phyloP scores from a whole-genome alignment of 2,797 vertebrate species.

The Silurus aristotelis region DNA sequence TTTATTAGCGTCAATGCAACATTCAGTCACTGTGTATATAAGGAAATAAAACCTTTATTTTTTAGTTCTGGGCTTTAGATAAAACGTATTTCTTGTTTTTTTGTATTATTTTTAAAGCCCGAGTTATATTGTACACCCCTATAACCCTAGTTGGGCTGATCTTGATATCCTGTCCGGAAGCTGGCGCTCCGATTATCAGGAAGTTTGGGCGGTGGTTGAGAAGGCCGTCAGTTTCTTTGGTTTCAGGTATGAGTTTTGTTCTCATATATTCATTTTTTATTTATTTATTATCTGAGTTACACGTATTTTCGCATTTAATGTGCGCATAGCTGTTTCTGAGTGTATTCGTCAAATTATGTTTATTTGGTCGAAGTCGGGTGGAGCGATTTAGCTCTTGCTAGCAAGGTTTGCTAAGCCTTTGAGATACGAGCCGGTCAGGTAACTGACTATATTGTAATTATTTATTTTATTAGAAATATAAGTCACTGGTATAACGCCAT shows the following conservation, averaged over 20 bases:
- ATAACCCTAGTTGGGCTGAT: slow-evolving; percentile 58
- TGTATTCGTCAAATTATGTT: neutral
- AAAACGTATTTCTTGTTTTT: rapidly evolving
- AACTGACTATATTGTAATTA: neutral
- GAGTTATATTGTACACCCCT: neutral
- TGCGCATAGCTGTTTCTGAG: neutral
- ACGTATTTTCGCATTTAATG: neutral
- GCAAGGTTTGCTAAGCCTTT: neutral
- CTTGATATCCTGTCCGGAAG: slow-evolving; percentile 57
- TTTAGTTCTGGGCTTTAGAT: rapidly evolving
- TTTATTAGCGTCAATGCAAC: neutral
- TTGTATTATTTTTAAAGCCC: rapidly evolving
- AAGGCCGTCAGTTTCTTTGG: slow-evolving; percentile 33
- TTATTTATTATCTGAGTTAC: neutral
- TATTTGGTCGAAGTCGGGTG: neutral
- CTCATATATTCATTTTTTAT: neutral
- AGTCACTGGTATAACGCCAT: neutral
- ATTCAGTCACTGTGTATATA: neutral
- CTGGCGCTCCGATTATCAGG: slow-evolving; percentile 63
- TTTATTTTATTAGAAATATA: neutral
- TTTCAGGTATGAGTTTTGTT: slow-evolving; percentile 65
- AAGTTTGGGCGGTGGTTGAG: slow-evolving; percentile 84
- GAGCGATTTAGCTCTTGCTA: neutral
- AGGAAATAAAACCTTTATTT: rapidly evolving
- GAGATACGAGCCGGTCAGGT: neutral